Percentiles rank a stretch among this genome's conserved stretches.
phyloP scores from a whole-genome alignment of 2,113 vertebrate species.

The Cichladusa arquata region DNA sequence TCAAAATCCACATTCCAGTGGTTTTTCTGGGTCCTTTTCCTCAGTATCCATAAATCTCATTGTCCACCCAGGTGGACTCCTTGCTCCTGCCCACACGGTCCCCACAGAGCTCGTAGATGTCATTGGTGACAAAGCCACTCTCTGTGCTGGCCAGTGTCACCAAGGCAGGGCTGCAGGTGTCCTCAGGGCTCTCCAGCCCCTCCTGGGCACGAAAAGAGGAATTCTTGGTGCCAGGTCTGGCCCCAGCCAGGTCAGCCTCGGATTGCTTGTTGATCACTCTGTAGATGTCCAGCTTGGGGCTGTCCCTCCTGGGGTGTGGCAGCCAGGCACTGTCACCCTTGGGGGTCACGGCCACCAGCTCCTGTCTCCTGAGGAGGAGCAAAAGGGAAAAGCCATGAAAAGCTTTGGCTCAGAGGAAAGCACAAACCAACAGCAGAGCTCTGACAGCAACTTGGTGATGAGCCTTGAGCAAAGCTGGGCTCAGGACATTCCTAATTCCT shows the following conservation, averaged over 20 bases:
- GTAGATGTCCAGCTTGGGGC: constrained; percentile 83
- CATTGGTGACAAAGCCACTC: constrained; percentile 91
- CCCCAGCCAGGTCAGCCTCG: constrained; percentile 83
- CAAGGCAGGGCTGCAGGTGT: constrained; percentile 77
- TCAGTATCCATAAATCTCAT: constrained; percentile 92
- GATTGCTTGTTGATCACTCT: constrained; percentile 85
- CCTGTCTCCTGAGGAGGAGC: constrained; percentile 74
- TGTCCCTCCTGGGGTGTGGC: constrained; percentile 57
- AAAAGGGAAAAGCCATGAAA: not conserved
- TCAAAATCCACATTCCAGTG: not conserved
- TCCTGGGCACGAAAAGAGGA: constrained; percentile 84
- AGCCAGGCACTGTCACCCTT: constrained; percentile 77
- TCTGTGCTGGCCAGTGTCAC: constrained; percentile 80
- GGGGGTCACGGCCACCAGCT: constrained; percentile 19
- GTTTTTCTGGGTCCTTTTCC: not conserved
- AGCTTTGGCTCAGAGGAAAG: not conserved
- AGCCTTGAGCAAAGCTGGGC: not conserved
- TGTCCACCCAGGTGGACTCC: constrained; percentile 90
- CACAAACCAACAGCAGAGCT: not conserved
- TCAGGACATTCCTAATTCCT: accelerated
- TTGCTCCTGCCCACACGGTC: constrained; percentile 56
- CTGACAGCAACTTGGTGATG: accelerated
- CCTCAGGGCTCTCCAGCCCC: constrained; percentile 63
- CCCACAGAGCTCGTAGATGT: constrained; percentile 87
- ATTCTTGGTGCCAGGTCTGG: constrained; percentile 84